Evolutionary conservation across 2,888 invertebrate species (phyloP).

Genomic region (Hypomecis atomaria): DNA sequence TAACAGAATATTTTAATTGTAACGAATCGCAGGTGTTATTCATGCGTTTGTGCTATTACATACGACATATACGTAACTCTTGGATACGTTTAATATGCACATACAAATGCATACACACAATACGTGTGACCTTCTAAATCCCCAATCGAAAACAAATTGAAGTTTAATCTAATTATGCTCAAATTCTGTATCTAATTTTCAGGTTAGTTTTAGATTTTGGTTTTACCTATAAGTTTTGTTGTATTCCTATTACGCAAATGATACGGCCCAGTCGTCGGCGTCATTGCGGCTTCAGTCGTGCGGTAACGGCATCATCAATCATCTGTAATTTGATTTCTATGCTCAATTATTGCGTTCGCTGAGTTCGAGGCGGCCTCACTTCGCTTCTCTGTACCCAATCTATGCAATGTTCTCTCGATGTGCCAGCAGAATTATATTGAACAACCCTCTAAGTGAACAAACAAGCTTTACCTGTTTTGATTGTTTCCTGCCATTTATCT

Average conservation of each 20-base stretch:
- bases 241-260: constrained; percentile 78
- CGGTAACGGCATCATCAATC: constrained; percentile 84
- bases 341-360: constrained; percentile 84
- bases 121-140: too few relatives aligned
- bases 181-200: constrained; percentile 28
- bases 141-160: too few relatives aligned
- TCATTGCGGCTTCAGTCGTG: constrained; percentile 80
- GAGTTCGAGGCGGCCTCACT: constrained; percentile 75
- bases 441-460: constrained; percentile 12
- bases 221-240: constrained; percentile 59
- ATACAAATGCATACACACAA: too few relatives aligned
- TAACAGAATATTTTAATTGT: constrained; percentile 32
- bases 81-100: too few relatives aligned
- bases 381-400: constrained; percentile 63
- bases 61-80: too few relatives aligned
- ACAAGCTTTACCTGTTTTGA: constrained; percentile 3
- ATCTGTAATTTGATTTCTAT: constrained; percentile 85
- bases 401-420: constrained; percentile 55
- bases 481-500: background rate
- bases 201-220: constrained; percentile 39
- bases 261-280: constrained; percentile 73
- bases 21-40: too few relatives aligned
- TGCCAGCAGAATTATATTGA: constrained; percentile 40
- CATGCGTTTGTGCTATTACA: too few relatives aligned
- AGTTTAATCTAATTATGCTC: background rate